Evolutionary conservation across 2,888 invertebrate species (phyloP), one percentile per base, ranked within the genome.

Genomic region (Rapana venosa): DNA sequence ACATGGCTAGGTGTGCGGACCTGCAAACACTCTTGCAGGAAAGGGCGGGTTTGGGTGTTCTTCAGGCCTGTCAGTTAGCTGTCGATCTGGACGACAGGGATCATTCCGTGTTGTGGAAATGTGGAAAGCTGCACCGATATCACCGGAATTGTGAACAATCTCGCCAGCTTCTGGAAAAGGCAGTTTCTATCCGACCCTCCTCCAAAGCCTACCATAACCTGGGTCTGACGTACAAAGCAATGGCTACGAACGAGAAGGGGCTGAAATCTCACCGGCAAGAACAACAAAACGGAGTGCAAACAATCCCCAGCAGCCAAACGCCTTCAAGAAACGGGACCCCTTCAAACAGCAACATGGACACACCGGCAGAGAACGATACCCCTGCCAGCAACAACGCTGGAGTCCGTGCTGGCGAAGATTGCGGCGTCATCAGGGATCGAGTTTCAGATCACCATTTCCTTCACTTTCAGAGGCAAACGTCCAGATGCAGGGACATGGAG

Each of bases 161-260:
- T 26, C 32, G 66, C 36, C 36, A 84, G n/a, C 88, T 88, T 15
- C 74, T 88, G 2, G n/a, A 66, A 17, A 88, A 36, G 36, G 83
- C 88, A 8, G n/a, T 70, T 13, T 17, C n/a, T 30, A 17, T 47
- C 22, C 88, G 84, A 30, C 84, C 88, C 11, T 32, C 84, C 20
- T 84, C 88, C n/a, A 88, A 61, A 47, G 84, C n/a, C 6, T 84
- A 36, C 26, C 88, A 88, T 32, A 35, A 88, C 26, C 84, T 88
- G 17, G 88, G 88, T 20, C 70, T 88, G n/a, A 84, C 84, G 0
- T 88, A 88, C 70, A 88, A 84, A 66, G 47, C 70, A 5, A 66
- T 88, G 20, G 88, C 88, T 4, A 36, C 26, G 1, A 32, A 36
- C 5, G 35, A n/a, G 66, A 83, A 77, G 13, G 6, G 1, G n/a